Base-by-base conservation (phyloP, 2,888 invertebrate genomes). In the Polymixis lichenea region DNA sequence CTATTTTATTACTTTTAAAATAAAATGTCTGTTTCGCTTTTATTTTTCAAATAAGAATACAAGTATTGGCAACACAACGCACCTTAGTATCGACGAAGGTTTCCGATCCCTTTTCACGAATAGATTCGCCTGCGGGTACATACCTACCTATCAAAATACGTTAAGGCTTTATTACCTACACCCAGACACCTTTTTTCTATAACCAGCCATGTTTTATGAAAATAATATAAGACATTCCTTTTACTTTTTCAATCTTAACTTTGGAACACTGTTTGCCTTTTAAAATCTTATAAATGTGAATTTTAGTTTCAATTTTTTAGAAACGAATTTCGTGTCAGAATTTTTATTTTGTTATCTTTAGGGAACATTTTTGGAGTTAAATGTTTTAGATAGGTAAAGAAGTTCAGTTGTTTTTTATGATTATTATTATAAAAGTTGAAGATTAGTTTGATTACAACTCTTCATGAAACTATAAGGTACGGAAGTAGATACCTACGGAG, bases 41-140 rank as follows among this genome's bases (percentile, higher is more conserved):
- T 46, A 32, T 55, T 46, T 71, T 55, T 25, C 0, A 17, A 51
- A 60, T 49, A 49, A 25, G 19, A 46, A 53, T 67, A 49, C 62
- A 32, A 77, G 9, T 62, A 49, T 32, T 77, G 75, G 70, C 58
- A 66, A 78, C 69, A 70, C 71, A 72, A 60, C 60, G 60, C 58
- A 79, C 28, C 15, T 38, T 25, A 11, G 79, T 80, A 84, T 83
- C 78, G 83, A 72, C 67, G 64, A 71, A 82, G 78, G 82, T 73
- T 82, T 66, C 73, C 56, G 75, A 89, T 90, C 88, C 88, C 89
- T 89, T 91, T 90, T 90, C 87, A 84, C 60, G 79, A 85, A 88
- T 88, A 87, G 86, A 88, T 88, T 88, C 78, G 87, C 86, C 84
- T 83, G 49, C 65, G 80, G 86, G 85, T 84, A 86, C 70, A 73